phyloP scores from a whole-genome alignment of 2,113 vertebrate genomes.

The Phylloscopus trochiloides region DNA sequence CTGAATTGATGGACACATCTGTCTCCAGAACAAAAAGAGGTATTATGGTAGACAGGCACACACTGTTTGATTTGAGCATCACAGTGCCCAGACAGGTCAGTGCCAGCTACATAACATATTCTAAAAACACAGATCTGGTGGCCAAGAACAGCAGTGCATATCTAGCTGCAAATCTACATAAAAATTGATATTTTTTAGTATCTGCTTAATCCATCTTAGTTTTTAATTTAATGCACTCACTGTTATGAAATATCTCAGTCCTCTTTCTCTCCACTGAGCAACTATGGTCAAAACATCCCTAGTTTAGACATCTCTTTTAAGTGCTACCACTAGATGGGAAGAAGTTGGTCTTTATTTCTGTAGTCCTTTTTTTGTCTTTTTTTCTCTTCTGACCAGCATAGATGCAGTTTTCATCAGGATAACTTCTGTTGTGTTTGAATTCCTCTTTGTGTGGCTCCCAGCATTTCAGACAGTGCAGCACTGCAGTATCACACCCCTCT shows the following conservation, averaged over 20 bases:
- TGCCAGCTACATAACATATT: rapidly evolving
- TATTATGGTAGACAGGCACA: rapidly evolving
- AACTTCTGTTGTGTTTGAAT: conserved; percentile 27
- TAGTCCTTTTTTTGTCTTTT: not conserved
- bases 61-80: not conserved
- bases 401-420: not conserved
- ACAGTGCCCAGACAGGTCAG: not conserved
- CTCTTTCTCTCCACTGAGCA: not conserved
- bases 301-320: not conserved
- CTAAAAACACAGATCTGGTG: not conserved
- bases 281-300: not conserved
- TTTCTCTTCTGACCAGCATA: not conserved
- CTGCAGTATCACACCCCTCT: conserved; percentile 23
- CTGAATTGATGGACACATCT: rapidly evolving
- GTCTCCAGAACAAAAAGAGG: not conserved
- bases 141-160: not conserved
- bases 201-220: not conserved
- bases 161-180: not conserved
- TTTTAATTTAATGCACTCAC: not conserved
- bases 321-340: not conserved
- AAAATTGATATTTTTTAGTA: not conserved
- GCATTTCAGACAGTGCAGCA: not conserved
- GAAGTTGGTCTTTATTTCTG: not conserved
- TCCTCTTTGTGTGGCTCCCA: conserved; percentile 31
- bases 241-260: not conserved